Percentiles rank a stretch among this genome's conserved stretches.
phyloP scores from a whole-genome alignment of 64 coral and sea anemone genomes.

The Stichodactyla mertensii region DNA sequence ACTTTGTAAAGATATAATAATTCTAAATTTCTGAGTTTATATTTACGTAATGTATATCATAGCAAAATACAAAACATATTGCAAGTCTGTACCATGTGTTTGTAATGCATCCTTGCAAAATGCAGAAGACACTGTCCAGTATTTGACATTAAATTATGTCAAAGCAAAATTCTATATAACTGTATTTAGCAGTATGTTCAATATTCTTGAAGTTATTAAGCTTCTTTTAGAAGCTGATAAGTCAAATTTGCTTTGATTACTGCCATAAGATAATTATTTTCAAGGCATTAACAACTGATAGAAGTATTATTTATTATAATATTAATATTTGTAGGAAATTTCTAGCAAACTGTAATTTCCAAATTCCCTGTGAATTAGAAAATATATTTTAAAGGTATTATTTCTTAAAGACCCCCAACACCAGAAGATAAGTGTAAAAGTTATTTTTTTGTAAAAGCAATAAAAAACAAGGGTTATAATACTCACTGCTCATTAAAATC shows the following conservation, averaged over 20 bases:
- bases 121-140: too few relatives aligned
- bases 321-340: not conserved
- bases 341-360: not conserved
- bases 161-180: too few relatives aligned
- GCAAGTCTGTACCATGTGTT: too few relatives aligned
- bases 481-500: slow-evolving; percentile 96
- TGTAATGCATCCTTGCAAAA: too few relatives aligned
- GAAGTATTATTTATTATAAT: not conserved
- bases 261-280: not conserved
- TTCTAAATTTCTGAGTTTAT: not conserved
- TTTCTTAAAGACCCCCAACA: not conserved
- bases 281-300: not conserved
- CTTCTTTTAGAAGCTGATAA: not conserved
- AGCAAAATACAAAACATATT: not conserved
- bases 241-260: not conserved
- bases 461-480: not conserved
- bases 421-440: not conserved
- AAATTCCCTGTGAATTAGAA: not conserved
- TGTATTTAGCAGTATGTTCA: too few relatives aligned
- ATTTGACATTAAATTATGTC: too few relatives aligned
- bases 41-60: not conserved
- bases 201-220: too few relatives aligned
- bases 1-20: not conserved
- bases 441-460: not conserved
- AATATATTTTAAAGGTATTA: not conserved